These are phyloP conservation scores for Chymomyza procnemis DNA, from an alignment of 2,888 invertebrate species.

Conservation along the genomic window DNA sequence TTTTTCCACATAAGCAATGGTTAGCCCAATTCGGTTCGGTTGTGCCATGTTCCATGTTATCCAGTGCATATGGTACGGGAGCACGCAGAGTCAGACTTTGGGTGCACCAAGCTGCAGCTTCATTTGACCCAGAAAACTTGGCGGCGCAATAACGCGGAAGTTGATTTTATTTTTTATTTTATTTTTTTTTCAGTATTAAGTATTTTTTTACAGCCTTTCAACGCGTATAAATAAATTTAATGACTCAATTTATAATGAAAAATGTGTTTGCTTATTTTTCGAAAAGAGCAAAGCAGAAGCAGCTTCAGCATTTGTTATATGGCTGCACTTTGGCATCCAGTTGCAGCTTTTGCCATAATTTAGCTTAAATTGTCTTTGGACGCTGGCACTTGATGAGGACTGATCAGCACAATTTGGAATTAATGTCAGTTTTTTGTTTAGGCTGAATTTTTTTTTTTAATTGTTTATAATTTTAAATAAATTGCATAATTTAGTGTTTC, in stretches of 20 bases:
- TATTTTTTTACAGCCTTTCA: conserved; percentile 58
- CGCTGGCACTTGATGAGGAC: conserved; percentile 5
- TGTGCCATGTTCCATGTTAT: conserved; percentile 18
- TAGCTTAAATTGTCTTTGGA: conserved; percentile 48
- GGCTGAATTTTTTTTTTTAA: conserved; percentile 37
- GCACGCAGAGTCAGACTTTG: background rate
- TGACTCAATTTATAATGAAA: conserved; percentile 75
- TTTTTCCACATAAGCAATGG: background rate
- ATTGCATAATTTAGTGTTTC: conserved; percentile 51
- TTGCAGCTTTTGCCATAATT: conserved; percentile 49
- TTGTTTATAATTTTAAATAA: conserved; percentile 51
- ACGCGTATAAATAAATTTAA: conserved; percentile 74
- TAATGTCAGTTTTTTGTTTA: conserved; percentile 48
- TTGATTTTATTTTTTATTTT: conserved; percentile 34
- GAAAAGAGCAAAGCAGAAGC: too few relatives aligned
- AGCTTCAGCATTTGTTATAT: conserved; percentile 7
- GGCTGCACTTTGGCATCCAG: conserved; percentile 24
- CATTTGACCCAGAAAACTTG: conserved; percentile 1
- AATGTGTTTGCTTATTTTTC: conserved; percentile 37
- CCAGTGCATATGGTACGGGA: conserved; percentile 16
- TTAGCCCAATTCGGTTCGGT: conserved; percentile 24
- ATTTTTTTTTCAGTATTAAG: too few relatives aligned
- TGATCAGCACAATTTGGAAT: conserved; percentile 9
- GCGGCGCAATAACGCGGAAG: conserved; percentile 60
- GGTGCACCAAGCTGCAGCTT: background rate